phyloP scores from a whole-genome alignment of 2,797 vertebrate genomes.

The Sebastes diploproa region DNA sequence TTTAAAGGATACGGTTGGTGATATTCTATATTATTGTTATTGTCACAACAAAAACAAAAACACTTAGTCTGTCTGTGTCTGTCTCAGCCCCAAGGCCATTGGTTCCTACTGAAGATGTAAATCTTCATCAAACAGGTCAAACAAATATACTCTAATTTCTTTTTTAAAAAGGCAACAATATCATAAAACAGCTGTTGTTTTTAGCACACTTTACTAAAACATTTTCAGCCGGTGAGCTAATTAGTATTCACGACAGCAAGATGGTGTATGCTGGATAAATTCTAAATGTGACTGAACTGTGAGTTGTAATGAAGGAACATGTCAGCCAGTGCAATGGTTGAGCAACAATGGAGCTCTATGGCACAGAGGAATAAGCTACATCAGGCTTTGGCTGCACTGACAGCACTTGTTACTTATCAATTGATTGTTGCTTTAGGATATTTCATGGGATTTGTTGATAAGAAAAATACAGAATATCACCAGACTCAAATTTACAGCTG shows the following conservation, averaged over 20 bases:
- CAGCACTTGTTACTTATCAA: neutral
- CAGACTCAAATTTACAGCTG: neutral
- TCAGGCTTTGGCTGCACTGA: neutral
- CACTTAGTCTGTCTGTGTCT: neutral
- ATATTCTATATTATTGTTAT: no score
- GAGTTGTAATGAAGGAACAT: neutral
- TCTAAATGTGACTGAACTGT: neutral
- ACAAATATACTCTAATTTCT: rapidly evolving
- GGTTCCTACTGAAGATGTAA: neutral
- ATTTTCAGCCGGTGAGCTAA: neutral
- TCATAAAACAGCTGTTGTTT: neutral
- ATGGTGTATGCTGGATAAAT: neutral
- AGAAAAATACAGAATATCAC: neutral
- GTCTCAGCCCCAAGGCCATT: neutral
- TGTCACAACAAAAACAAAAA: no score
- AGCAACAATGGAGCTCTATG: neutral
- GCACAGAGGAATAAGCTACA: neutral
- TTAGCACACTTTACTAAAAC: neutral
- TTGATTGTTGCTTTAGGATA: neutral
- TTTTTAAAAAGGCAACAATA: neutral
- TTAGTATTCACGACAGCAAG: neutral
- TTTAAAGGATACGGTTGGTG: no score
- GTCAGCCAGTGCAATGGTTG: neutral
- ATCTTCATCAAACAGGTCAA: neutral
- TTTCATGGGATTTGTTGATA: neutral